phyloP scores from a whole-genome alignment of 2,113 vertebrate species.

The Centropus unirufus region DNA sequence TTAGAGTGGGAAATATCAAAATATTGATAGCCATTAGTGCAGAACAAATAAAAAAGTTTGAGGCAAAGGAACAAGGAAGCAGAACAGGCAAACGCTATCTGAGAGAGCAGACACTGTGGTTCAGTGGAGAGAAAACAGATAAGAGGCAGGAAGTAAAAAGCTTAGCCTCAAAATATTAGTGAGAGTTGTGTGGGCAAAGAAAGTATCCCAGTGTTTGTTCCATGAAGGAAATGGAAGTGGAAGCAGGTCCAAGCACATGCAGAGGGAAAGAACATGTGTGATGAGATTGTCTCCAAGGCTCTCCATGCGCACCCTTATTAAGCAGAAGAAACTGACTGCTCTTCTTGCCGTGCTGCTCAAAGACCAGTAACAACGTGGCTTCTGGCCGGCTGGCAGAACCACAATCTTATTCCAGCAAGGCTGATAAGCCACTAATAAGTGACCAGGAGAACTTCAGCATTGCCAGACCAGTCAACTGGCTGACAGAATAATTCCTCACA shows the following conservation, averaged over 20 bases:
- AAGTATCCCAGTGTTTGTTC: not conserved
- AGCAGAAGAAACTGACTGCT: not conserved
- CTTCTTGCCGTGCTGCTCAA: not conserved
- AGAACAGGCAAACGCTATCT: not conserved
- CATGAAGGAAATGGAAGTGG: not conserved
- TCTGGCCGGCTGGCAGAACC: not conserved
- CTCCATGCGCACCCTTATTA: not conserved
- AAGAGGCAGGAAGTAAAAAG: not conserved
- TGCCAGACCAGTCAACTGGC: not conserved
- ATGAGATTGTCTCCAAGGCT: not conserved
- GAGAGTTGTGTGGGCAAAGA: not conserved
- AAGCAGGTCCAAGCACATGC: fast-evolving
- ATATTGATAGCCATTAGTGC: not conserved
- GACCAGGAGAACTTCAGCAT: not conserved
- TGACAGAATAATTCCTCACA: not conserved
- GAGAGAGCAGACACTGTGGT: not conserved
- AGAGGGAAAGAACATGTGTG: not conserved
- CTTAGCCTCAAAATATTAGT: not conserved
- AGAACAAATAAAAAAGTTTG: not conserved
- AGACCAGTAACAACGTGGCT: not conserved
- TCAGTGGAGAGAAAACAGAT: not conserved
- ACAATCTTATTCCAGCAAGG: not conserved
- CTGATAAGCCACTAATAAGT: not conserved
- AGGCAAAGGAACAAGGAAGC: not conserved
- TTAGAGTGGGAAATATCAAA: conserved; percentile 13